Evolutionary conservation across 1,140 invertebrate species (phyloP), one percentile per base, ranked within the genome.

Genomic region (Sarcophaga peregrina): DNA sequence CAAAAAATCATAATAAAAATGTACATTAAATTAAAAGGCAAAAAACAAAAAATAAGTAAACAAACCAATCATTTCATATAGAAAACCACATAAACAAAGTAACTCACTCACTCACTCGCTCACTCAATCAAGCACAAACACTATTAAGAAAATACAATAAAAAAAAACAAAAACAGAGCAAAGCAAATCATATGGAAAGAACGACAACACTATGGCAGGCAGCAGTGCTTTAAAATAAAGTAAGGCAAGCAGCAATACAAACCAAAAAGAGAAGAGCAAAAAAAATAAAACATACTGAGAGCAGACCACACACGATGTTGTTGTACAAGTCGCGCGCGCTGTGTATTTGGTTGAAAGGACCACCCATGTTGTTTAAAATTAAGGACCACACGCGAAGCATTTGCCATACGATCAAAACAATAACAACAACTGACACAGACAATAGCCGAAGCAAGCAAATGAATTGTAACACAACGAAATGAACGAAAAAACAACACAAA

Each of bases 301-400:
- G 4, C 25, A 68, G 62, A 68, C 62, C 62, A 78, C 75, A 78
- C 75, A 78, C 47, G 17, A 62, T 17, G 58, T 62, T 62, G 20
- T 48, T 78, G 47, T 50, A 50, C 75, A 78, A 52, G 47, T 52
- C 47, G 75, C 47, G 75, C 75, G 75, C 75, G 75, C 75, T 78
- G 47, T 78, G 47, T 50, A 78, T 50, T 78, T 50, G 75, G 47
- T 78, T 78, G 75, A 78, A 78, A 78, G 75, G 75, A 78, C 75
- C 75, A 78, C 75, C 75, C 75, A 78, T 50, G 75, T 78, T 20
- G 75, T 48, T n/a, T 48, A 17, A 48, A 78, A 78, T 78, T 78
- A 78, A 78, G 75, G 75, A 78, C 75, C 75, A 78, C 75, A 78
- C 75, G 75, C 75, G 50, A 78, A 78, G 20, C 75, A 78, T 78